Conservation (phyloP, 2,888 invertebrate genomes). For the Netelia fuscicornis region DNA sequence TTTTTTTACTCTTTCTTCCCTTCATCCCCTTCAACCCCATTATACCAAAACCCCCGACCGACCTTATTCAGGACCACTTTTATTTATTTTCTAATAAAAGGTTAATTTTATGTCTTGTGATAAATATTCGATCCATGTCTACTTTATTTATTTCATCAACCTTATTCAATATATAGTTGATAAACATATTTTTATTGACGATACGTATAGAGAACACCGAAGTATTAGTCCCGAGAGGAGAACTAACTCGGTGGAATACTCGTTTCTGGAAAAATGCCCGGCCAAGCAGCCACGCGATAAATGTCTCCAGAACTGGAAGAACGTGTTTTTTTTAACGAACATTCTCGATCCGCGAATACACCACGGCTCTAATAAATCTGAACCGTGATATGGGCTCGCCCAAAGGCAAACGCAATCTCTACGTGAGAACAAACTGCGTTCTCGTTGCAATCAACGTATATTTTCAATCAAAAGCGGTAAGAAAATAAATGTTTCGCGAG, state of each 20-base stretch:
- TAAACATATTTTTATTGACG: not conserved
- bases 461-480: constrained; percentile 29
- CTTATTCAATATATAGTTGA: not conserved
- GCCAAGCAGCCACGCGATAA: constrained; percentile 18
- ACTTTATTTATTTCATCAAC: constrained; percentile 1
- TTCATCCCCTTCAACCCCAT: not conserved
- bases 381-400: not conserved
- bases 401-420: constrained; percentile 6
- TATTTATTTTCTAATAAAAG: constrained; percentile 84
- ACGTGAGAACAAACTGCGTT: constrained; percentile 17
- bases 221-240: not conserved
- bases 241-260: constrained; percentile 12
- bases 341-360: not conserved
- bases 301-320: constrained; percentile 54
- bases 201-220: not conserved
- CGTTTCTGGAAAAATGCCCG: constrained; percentile 43
- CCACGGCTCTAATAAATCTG: constrained; percentile 34
- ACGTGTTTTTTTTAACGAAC: constrained; percentile 42
- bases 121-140: constrained; percentile 67
- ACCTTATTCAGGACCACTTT: constrained; percentile 73
- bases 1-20: constrained; percentile 57
- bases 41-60: not conserved
- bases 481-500: constrained; percentile 10
- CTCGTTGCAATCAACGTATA: constrained; percentile 25
- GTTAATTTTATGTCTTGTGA: constrained; percentile 81